Evolutionary conservation across 2,888 invertebrate species (phyloP).

Genomic region (Seira ritae): DNA sequence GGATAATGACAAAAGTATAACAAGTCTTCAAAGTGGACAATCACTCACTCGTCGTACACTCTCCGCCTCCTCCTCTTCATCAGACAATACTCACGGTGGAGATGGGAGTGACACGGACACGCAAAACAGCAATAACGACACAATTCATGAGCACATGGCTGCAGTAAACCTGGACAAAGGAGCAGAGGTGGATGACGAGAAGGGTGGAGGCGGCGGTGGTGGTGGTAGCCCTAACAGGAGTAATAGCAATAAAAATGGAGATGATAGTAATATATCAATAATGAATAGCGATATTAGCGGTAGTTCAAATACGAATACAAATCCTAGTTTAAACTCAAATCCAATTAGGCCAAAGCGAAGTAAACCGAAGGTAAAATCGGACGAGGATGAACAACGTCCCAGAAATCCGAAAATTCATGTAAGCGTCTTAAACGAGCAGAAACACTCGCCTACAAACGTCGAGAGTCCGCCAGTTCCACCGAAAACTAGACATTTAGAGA

Average conservation of each 20-base stretch:
- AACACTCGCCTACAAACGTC: conserved; percentile 10
- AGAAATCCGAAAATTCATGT: conserved; percentile 35
- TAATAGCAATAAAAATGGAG: conserved; percentile 51
- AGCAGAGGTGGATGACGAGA: neutral
- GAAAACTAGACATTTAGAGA: conserved; percentile 56
- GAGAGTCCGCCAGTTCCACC: conserved; percentile 36
- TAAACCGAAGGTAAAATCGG: conserved; percentile 33
- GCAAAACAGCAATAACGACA: conserved; percentile 46
- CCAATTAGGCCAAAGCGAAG: conserved; percentile 49
- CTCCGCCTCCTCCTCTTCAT: conserved; percentile 33
- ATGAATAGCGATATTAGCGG: conserved; percentile 28
- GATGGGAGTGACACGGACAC: conserved; percentile 2
- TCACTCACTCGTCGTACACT: conserved; percentile 26
- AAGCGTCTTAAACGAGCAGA: conserved; percentile 40
- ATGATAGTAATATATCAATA: conserved; percentile 31
- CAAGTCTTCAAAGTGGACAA: conserved; percentile 48
- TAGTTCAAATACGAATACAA: neutral
- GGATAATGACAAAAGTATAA: conserved; percentile 26
- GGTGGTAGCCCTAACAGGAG: conserved; percentile 36
- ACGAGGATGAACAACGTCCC: conserved; percentile 7
- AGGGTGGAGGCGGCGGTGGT: conserved; percentile 9
- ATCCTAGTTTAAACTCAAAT: conserved; percentile 52
- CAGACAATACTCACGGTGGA: conserved; percentile 12
- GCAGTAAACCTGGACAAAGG: neutral
- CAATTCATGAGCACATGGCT: conserved; percentile 38